Evolutionary conservation across 2,797 vertebrate species (phyloP).

Genomic region (Amblyraja radiata): DNA sequence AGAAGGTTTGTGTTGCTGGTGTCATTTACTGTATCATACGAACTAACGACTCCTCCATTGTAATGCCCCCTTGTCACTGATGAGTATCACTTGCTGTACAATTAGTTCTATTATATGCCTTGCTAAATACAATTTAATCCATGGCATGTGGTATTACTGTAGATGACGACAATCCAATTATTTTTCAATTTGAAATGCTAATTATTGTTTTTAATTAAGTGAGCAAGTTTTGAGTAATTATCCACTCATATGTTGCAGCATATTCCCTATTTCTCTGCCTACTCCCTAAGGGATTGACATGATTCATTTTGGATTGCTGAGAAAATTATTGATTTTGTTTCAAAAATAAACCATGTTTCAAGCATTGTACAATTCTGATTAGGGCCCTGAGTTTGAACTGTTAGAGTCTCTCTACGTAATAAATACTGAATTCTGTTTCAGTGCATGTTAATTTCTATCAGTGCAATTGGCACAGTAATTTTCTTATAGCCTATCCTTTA

Average conservation of each 20-base stretch:
- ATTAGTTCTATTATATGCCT: constrained; percentile 22
- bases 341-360: background rate
- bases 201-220: constrained; percentile 24
- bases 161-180: constrained; percentile 7
- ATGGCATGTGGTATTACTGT: background rate
- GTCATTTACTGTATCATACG: background rate
- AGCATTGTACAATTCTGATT: background rate
- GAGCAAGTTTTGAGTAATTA: background rate
- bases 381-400: background rate
- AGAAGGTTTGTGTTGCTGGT: background rate
- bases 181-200: background rate
- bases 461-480: background rate
- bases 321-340: background rate
- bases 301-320: background rate
- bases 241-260: background rate
- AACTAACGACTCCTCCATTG: background rate
- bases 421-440: background rate
- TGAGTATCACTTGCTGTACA: constrained; percentile 7
- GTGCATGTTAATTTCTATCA: background rate
- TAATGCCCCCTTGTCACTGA: constrained; percentile 4
- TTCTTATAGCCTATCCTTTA: background rate
- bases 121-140: constrained; percentile 12
- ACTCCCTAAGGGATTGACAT: background rate
- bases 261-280: background rate
- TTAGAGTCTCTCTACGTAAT: background rate